Percentiles rank a stretch among this genome's conserved stretches.
These are phyloP conservation scores for Anthophora plumipes DNA, from an alignment of 2,888 invertebrate genomes.

Conservation along the genomic window DNA sequence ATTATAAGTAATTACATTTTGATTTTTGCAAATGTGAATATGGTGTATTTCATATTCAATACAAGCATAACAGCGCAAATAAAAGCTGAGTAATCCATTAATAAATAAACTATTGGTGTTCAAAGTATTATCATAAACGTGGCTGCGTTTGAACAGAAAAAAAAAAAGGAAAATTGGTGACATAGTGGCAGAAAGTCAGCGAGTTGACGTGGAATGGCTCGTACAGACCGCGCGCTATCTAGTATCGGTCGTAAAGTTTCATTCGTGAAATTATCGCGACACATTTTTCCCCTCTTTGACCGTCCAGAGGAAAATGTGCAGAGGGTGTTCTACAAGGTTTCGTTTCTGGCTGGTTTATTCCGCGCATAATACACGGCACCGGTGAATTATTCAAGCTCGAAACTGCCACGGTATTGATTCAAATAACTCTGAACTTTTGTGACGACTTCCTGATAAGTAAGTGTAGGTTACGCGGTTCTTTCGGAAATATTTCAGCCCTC, in stretches of 20 bases:
- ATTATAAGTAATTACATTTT: too few species aligned
- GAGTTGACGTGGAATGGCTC: not conserved
- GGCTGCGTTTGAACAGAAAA: too few species aligned
- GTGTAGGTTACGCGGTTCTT: not conserved
- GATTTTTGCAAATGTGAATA: too few species aligned
- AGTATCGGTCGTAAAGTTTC: conserved; percentile 25
- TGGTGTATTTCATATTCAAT: too few species aligned
- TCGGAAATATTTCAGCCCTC: conserved; percentile 1
- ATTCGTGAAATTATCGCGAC: conserved; percentile 42
- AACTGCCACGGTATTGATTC: conserved; percentile 43
- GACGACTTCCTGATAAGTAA: not conserved
- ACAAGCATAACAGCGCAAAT: too few species aligned
- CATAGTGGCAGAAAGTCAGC: too few species aligned
- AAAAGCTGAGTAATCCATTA: too few species aligned
- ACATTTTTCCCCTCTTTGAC: not conserved
- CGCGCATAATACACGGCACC: conserved; percentile 27
- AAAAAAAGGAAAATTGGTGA: not conserved
- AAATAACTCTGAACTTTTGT: conserved; percentile 38
- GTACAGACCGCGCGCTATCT: conserved; percentile 4
- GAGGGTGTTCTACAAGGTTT: not conserved
- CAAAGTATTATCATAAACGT: too few species aligned
- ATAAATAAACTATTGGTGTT: too few species aligned
- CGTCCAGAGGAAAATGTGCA: conserved; percentile 11
- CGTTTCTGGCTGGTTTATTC: conserved; percentile 30
- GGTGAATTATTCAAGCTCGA: conserved; percentile 49